Evolutionary conservation across 2,113 vertebrate genomes (phyloP), one percentile per base, ranked within the genome.

Genomic region (Loxodonta africana): DNA sequence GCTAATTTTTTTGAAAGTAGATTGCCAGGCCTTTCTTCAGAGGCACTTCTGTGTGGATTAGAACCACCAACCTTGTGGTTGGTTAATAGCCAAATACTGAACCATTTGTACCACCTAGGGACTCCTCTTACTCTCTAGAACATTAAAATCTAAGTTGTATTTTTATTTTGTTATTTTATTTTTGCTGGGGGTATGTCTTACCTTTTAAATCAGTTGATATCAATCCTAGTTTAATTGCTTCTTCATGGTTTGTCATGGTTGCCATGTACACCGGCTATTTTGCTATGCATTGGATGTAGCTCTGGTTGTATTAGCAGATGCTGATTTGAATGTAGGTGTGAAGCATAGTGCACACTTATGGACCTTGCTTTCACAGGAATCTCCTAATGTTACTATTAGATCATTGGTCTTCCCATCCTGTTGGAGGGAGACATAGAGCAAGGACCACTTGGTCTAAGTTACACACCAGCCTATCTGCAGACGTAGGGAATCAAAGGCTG

Each of bases 341-440:
- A 76, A 30, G 41, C 15, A 18, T 8, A 28, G n/a, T 15, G 11
- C 5, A 7, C 1, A 3, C 25, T 37, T 6, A 2, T 1, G 10
- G 25, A n/a, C 67, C 76, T 69, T 60, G 30, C 9, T 26, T 33
- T 67, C 46, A 11, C 10, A 51, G 8, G 3, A 21, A 69, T 46
- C 69, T 7, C 33, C 33, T n/a, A 4, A 6, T 20, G 28, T 12
- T 23, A 17, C 1, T 77, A 86, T 85, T 14, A 67, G 65, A 46
- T 83, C 12, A 57, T 28, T 65, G 83, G 26, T 62, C 87, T 83
- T 51, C 26, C 71, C 26, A 44, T 41, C 20, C 9, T 25, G 28
- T 23, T 6, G 25, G 30, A 76, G 4, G 5, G 62, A 88, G 14
- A 30, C 28, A 46, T 2, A 76, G 9, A 41, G 20, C 23, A 77